A percentile compares a stretch with the other conserved stretches of the same genome.
These are phyloP conservation scores for Bubalus kerabau DNA, from an alignment of 2,113 vertebrate species.

Conservation along the genomic window DNA sequence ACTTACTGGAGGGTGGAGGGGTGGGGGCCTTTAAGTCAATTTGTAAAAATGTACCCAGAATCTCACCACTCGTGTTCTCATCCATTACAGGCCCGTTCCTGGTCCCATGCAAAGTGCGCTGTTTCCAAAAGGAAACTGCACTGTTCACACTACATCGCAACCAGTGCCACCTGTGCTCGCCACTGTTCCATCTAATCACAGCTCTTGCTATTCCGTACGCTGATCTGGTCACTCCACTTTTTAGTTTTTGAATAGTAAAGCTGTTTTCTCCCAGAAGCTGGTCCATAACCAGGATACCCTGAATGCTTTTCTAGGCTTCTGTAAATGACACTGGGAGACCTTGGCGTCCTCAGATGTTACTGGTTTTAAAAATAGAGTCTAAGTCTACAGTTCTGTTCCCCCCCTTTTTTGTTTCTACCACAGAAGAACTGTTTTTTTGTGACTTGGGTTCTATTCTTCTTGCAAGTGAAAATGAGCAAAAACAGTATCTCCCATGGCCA, in stretches of 20 bases:
- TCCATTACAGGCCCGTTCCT: not conserved
- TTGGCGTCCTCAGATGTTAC: not conserved
- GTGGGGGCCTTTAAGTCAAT: not conserved
- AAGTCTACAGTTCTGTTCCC: not conserved
- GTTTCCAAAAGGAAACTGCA: not conserved
- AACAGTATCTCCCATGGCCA: not conserved
- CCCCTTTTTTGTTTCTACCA: not conserved
- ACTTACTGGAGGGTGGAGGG: not conserved
- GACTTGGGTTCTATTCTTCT: not conserved
- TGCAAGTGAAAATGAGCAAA: not conserved
- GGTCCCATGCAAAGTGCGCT: not conserved
- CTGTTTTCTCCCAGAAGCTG: not conserved
- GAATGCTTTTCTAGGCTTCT: not conserved
- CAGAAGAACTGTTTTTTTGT: not conserved
- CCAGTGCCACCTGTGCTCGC: not conserved
- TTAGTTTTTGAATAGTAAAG: not conserved
- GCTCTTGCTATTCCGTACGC: not conserved
- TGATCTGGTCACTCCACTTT: not conserved
- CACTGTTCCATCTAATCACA: not conserved
- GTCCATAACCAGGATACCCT: not conserved
- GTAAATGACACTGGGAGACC: not conserved
- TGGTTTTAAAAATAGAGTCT: not conserved
- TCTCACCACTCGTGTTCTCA: not conserved
- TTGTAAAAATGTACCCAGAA: not conserved
- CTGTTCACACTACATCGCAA: not conserved